Conservation (phyloP, 2,797 vertebrate genomes). For the Danio albolineatus region DNA sequence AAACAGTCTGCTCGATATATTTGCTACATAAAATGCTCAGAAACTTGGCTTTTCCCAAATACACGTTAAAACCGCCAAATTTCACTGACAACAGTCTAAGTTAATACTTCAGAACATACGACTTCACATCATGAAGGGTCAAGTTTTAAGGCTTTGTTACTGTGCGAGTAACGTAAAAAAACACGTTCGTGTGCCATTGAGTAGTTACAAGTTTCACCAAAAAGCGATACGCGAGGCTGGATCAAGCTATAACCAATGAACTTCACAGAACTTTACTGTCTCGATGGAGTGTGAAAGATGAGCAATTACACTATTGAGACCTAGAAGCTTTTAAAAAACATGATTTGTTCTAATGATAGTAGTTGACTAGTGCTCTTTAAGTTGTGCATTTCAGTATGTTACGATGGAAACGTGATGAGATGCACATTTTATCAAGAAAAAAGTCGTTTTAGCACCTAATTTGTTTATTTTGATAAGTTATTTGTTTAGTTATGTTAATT, state of each 20-base stretch:
- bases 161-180: constrained; percentile 11
- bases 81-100: constrained; percentile 35
- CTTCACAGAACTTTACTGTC: background rate
- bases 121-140: constrained; percentile 52
- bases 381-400: constrained; percentile 14
- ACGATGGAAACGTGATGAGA: too few species aligned
- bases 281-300: background rate
- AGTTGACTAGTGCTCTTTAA: constrained; percentile 8
- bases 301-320: background rate
- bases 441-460: background rate
- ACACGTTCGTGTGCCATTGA: constrained; percentile 23
- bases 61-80: constrained; percentile 19
- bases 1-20: constrained; percentile 5
- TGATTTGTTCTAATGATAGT: background rate
- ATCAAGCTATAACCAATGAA: background rate
- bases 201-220: constrained; percentile 16
- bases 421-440: constrained; percentile 4
- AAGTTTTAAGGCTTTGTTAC: constrained; percentile 50
- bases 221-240: constrained; percentile 32
- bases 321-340: background rate
- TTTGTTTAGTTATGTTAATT: too few species aligned
- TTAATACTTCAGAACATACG: constrained; percentile 32
- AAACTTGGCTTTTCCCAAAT: constrained; percentile 29
- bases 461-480: too few species aligned
- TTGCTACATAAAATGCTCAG: constrained; percentile 56